Evolutionary conservation across 2,113 vertebrate species (phyloP), one percentile per base, ranked within the genome.

Genomic region (Cisticola juncidis): DNA sequence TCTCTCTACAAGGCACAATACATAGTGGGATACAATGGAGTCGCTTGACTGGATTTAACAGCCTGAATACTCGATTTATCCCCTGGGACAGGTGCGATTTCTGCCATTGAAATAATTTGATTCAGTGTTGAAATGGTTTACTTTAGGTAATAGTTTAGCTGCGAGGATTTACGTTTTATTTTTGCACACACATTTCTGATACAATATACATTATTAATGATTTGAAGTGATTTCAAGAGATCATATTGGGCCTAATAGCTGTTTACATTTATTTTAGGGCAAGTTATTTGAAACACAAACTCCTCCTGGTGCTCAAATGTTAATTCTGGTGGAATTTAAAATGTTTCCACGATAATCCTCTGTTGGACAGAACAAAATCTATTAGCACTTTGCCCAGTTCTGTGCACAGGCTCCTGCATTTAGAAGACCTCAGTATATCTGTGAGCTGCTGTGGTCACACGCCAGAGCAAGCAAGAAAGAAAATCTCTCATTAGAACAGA

Each of bases 401-500:
- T 61, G 9, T 2, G 4, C 29, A 42, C 36, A 45, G 36, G 20
- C 29, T 72, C 58, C 58, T 53, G 36, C 54, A 33, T 62, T 62
- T 58, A 70, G n/a, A 42, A 82, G 78, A 82, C 50, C 54, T 90
- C 61, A 36, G 71, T 87, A 6, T 82, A 50, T 82, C 74, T 70
- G 47, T 74, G 47, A 92, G 73, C 70, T 60, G 36, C 53, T 92
- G 36, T 7, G 13, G 40, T 90, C 94, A 83, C 33, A 29, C 2
- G 12, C 19, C 5, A 11, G 81, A 77, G 66, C 1, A 8, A 54
- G 73, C 53, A 48, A 53, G 69, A 68, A 65, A 74, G 48, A 47
- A 94, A 89, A 88, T 51, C 36, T 90, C 70, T 84, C 74, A 65
- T 88, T 88, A 72, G 79, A 66, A 77, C 74, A 73, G 38, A 92